Evolutionary conservation across 2,797 vertebrate species (phyloP).

Genomic region (Anguilla anguilla): DNA sequence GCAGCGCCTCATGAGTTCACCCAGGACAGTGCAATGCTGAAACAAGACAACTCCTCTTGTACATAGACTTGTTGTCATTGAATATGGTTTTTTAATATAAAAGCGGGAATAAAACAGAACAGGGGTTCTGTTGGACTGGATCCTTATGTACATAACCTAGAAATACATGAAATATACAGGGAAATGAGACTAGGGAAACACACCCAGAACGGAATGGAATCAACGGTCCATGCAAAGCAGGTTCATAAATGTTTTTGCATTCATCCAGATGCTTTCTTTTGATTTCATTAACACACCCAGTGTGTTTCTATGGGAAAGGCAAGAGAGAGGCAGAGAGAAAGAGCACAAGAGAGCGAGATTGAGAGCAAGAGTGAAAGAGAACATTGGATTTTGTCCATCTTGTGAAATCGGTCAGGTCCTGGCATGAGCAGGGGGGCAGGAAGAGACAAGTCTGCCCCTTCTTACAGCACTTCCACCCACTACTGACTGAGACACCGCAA

Average conservation of each 20-base stretch:
- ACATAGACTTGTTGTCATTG: too few relatives aligned
- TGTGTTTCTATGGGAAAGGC: not conserved
- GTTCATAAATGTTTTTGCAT: not conserved
- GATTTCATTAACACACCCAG: not conserved
- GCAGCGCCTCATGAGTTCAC: too few relatives aligned
- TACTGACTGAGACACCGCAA: not conserved
- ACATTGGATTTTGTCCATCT: not conserved
- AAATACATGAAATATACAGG: not conserved
- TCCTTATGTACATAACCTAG: not conserved
- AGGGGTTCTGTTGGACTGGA: slow-evolving; percentile 10
- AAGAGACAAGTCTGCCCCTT: not conserved
- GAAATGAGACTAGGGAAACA: slow-evolving; percentile 1
- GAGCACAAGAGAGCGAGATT: not conserved
- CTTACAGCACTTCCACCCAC: not conserved
- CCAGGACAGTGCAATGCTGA: too few relatives aligned
- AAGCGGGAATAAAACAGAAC: slow-evolving; percentile 15
- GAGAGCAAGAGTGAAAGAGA: not conserved
- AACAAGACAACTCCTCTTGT: too few relatives aligned
- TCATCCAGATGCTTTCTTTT: not conserved
- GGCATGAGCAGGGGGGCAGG: not conserved
- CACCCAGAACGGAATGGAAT: not conserved
- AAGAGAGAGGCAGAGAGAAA: not conserved
- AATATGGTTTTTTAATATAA: not conserved
- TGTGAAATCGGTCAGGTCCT: not conserved
- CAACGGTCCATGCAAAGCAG: not conserved